Conservation (phyloP, 2,113 vertebrate species). For the Pyxicephalus adspersus region DNA sequence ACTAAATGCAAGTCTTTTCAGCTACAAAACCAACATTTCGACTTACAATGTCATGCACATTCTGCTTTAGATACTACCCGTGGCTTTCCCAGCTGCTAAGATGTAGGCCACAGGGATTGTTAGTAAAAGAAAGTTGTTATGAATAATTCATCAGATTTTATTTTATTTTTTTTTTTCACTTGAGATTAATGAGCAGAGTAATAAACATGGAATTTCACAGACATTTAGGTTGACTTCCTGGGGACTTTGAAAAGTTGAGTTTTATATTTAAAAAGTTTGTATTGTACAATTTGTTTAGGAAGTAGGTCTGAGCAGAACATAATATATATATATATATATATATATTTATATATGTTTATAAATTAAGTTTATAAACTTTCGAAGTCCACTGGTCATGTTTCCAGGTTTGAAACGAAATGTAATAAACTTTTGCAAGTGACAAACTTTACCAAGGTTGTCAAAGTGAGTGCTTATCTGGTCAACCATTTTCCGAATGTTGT, state of each 20-base stretch:
- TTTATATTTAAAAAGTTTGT: not conserved
- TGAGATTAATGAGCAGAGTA: slow-evolving; percentile 63
- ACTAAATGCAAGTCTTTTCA: not conserved
- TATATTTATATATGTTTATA: too few species aligned
- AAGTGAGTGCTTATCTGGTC: too few species aligned
- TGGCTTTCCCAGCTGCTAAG: not conserved
- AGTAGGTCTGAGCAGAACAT: not conserved
- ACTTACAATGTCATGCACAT: slow-evolving; percentile 29
- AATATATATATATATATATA: too few species aligned
- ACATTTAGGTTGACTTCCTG: slow-evolving; percentile 58
- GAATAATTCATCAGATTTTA: slow-evolving; percentile 60
- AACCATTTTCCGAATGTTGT: too few species aligned
- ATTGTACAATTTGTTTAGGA: slow-evolving; percentile 13
- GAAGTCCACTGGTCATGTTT: too few species aligned
- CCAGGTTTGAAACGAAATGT: too few species aligned
- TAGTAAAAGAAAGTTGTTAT: slow-evolving; percentile 47
- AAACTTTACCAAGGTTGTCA: too few species aligned
- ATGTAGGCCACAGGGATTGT: slow-evolving; percentile 33
- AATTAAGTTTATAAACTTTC: too few species aligned
- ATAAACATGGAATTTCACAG: slow-evolving; percentile 61
- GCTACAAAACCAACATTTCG: slow-evolving; percentile 17
- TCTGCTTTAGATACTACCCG: slow-evolving; percentile 22
- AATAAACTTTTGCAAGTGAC: too few species aligned
- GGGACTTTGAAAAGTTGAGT: slow-evolving; percentile 45
- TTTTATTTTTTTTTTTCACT: slow-evolving; percentile 48